phyloP scores from a whole-genome alignment of 2,113 vertebrate genomes.

The Euleptes europaea region DNA sequence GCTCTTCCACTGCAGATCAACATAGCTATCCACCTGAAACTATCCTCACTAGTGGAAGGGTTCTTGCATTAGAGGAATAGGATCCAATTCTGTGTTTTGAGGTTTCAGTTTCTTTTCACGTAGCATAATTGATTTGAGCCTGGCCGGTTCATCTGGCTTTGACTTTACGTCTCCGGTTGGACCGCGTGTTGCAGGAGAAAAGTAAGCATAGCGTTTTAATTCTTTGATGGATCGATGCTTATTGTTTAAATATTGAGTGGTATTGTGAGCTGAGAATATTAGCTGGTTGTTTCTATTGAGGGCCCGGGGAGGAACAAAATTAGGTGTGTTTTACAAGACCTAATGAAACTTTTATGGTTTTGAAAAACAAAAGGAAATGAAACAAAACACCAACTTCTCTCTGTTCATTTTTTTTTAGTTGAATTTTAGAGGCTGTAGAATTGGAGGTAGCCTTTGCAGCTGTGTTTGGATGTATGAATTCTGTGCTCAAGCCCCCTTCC shows the following conservation, averaged over 20 bases:
- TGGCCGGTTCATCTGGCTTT: neutral
- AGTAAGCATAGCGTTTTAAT: neutral
- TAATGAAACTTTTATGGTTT: neutral
- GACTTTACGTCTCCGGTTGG: neutral
- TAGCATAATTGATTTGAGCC: neutral
- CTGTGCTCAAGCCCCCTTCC: no score
- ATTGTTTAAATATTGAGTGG: conserved; percentile 23
- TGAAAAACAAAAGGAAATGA: fast-evolving
- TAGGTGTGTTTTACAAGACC: neutral
- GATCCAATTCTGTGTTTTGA: no score
- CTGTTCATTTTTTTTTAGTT: neutral
- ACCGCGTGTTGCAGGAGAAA: neutral
- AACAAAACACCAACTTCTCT: neutral
- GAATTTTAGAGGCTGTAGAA: no score
- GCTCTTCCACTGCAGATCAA: no score
- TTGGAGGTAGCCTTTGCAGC: neutral
- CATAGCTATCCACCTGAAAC: no score
- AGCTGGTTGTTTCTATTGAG: neutral
- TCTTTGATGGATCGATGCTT: conserved; percentile 6
- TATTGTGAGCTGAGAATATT: neutral
- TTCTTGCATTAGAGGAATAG: no score
- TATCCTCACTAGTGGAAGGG: no score
- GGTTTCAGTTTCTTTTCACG: neutral
- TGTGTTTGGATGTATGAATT: no score
- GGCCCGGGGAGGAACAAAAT: neutral